These are phyloP conservation scores for Chaetodon auriga DNA, from an alignment of 2,113 vertebrate species.

Conservation along the genomic window DNA sequence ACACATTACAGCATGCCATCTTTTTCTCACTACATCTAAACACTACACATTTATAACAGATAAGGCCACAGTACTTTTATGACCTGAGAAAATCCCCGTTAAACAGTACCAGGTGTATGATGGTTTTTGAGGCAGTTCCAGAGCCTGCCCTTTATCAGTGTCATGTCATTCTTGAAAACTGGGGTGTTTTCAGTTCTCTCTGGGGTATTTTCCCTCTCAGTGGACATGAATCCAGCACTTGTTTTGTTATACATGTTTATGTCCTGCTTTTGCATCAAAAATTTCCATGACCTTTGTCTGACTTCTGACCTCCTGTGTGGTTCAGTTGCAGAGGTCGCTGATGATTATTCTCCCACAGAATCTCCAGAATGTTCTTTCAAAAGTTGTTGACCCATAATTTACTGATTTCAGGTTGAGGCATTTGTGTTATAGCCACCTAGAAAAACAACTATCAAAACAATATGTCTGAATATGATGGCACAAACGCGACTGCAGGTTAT, in stretches of 20 bases:
- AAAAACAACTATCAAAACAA: background rate
- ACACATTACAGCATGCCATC: background rate
- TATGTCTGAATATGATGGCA: too few species aligned
- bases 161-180: background rate
- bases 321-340: background rate
- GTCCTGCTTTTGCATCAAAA: background rate
- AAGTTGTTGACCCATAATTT: background rate
- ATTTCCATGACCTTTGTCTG: background rate
- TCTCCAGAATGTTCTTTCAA: background rate
- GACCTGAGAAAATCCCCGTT: background rate
- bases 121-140: background rate
- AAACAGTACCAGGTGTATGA: background rate
- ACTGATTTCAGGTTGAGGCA: background rate
- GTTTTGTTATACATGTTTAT: constrained; percentile 22
- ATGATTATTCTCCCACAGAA: background rate
- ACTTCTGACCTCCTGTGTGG: background rate
- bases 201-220: background rate
- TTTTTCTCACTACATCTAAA: background rate
- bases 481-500: background rate
- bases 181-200: background rate
- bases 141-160: background rate
- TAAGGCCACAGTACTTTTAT: background rate
- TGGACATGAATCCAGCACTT: background rate
- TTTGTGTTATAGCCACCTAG: background rate
- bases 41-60: background rate